Evolutionary conservation across 1,140 invertebrate species (phyloP).

Genomic region (Trichonephila inaurata): DNA sequence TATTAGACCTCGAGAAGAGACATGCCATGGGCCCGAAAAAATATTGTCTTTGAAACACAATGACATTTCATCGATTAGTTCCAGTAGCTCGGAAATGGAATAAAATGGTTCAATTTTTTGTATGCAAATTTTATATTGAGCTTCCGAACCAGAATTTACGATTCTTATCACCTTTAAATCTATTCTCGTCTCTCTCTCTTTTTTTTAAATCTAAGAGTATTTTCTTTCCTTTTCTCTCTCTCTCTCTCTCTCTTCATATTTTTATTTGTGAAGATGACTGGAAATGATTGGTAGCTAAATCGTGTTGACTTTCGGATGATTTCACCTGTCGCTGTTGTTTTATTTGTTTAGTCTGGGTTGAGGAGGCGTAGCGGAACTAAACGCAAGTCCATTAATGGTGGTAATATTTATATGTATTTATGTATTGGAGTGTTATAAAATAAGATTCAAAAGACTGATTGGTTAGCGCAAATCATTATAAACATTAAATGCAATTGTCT

Average conservation of each 20-base stretch:
- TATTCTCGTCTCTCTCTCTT: background rate
- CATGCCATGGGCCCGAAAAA: background rate
- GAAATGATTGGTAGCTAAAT: slow-evolving; percentile 18
- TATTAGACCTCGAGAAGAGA: background rate
- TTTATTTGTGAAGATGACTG: slow-evolving; percentile 17
- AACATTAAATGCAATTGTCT: background rate
- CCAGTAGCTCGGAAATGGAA: background rate
- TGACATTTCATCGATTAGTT: slow-evolving; percentile 35
- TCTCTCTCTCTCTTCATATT: background rate
- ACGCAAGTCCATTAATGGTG: background rate
- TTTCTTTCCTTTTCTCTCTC: background rate
- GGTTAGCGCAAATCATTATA: background rate
- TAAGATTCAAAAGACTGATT: background rate
- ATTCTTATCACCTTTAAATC: background rate
- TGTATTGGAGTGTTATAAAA: background rate
- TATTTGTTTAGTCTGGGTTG: background rate
- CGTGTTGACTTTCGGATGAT: slow-evolving; percentile 36
- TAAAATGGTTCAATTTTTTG: slow-evolving; percentile 6
- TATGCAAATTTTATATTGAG: background rate
- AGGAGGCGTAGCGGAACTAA: slow-evolving; percentile 25
- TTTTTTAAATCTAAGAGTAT: background rate
- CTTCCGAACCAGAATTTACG: background rate
- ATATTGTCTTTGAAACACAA: slow-evolving; percentile 24
- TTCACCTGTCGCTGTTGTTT: slow-evolving; percentile 8
- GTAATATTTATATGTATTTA: background rate